Conservation (phyloP, 2,113 vertebrate species). For the Coreoperca whiteheadi region DNA sequence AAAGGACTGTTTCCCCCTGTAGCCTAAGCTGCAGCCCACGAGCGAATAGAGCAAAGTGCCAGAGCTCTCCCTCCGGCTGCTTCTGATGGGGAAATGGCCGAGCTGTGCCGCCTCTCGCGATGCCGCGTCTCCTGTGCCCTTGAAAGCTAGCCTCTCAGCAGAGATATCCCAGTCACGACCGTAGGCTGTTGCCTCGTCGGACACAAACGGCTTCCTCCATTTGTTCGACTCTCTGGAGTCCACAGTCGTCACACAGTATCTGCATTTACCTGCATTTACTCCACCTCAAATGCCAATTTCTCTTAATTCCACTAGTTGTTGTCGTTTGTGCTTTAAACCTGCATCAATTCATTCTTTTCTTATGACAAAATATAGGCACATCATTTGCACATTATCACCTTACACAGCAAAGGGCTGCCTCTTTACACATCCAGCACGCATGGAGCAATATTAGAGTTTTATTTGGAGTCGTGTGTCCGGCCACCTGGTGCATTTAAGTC, state of each 20-base stretch:
- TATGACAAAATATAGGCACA: neutral
- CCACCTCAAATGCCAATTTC: neutral
- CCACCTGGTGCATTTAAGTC: too few relatives aligned
- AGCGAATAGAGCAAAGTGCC: constrained; percentile 8
- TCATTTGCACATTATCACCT: neutral
- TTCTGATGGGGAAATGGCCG: constrained; percentile 43
- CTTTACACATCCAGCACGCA: neutral
- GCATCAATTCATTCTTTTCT: neutral
- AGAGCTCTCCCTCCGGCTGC: neutral
- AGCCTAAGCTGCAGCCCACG: constrained; percentile 7
- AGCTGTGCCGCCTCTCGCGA: constrained; percentile 19
- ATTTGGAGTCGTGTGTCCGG: too few relatives aligned
- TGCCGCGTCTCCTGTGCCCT: constrained; percentile 35
- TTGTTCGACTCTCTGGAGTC: neutral
- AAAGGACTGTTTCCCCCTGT: neutral
- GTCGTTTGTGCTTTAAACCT: neutral
- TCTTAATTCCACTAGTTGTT: neutral
- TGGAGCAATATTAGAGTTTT: neutral
- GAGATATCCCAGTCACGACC: neutral
- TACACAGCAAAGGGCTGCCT: neutral
- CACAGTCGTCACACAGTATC: neutral
- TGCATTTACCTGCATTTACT: neutral
- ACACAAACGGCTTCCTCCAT: neutral
- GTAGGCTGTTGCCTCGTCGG: neutral
- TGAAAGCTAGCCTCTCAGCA: neutral